Evolutionary conservation across 2,113 vertebrate genomes (phyloP).

Genomic region (Gambusia affinis): DNA sequence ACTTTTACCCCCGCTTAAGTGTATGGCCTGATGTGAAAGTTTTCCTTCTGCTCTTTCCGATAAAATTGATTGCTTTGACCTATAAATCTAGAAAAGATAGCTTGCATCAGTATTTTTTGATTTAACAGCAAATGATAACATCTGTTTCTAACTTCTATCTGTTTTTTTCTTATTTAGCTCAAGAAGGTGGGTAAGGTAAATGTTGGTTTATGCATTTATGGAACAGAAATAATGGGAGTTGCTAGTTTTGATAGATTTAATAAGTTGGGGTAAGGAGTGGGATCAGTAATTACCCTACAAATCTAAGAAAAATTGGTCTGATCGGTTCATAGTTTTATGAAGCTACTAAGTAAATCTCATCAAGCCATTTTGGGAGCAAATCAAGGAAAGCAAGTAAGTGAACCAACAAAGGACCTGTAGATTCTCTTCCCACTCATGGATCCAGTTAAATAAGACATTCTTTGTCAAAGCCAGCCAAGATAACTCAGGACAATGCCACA

Average conservation of each 20-base stretch:
- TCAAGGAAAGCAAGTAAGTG: neutral
- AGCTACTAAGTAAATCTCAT: neutral
- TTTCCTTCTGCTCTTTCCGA: too few species aligned
- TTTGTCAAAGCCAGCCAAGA: constrained; percentile 41
- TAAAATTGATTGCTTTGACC: neutral
- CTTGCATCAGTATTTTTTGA: neutral
- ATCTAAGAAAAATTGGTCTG: neutral
- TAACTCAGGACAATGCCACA: constrained; percentile 63
- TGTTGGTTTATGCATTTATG: neutral
- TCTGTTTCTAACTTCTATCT: neutral
- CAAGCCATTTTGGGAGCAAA: neutral
- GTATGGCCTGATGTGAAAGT: too few species aligned
- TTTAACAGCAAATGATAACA: neutral
- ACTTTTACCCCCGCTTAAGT: too few species aligned
- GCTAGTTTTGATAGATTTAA: neutral
- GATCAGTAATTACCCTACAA: neutral
- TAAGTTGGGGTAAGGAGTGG: neutral
- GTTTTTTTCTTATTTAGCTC: neutral
- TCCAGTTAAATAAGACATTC: constrained; percentile 31
- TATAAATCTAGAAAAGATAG: neutral
- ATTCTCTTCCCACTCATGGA: constrained; percentile 13
- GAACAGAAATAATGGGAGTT: neutral
- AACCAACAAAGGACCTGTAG: constrained; percentile 34
- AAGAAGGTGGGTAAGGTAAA: neutral
- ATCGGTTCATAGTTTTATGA: neutral